phyloP scores from a whole-genome alignment of 2,888 invertebrate genomes.

The Morinoia aosen region DNA sequence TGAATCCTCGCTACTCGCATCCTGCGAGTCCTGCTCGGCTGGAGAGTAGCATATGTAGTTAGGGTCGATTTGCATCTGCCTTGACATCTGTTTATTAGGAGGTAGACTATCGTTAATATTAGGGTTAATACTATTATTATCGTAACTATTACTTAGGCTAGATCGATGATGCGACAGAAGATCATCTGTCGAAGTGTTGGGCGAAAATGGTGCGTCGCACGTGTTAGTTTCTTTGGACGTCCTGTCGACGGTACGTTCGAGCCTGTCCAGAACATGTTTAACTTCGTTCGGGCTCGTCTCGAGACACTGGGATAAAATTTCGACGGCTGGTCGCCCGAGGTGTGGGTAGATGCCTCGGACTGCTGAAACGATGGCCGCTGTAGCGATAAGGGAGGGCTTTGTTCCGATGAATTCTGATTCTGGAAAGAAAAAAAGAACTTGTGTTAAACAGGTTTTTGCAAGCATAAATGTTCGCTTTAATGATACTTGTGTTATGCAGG shows the following conservation, averaged over 20 bases:
- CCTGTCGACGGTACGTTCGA: constrained; percentile 14
- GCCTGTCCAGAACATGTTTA: constrained; percentile 4
- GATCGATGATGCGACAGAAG: neutral
- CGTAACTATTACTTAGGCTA: constrained; percentile 18
- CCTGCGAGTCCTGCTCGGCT: neutral
- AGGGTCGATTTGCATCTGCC: constrained; percentile 14
- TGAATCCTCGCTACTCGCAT: neutral
- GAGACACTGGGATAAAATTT: constrained; percentile 26
- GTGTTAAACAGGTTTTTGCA: neutral
- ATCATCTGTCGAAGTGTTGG: neutral
- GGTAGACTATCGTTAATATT: constrained; percentile 36
- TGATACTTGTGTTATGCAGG: neutral
- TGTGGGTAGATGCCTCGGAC: constrained; percentile 41
- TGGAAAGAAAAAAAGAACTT: neutral
- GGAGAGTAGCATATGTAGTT: constrained; percentile 38
- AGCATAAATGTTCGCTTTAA: no score
- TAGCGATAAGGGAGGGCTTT: constrained; percentile 45
- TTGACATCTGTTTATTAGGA: constrained; percentile 49
- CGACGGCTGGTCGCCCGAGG: constrained; percentile 9
- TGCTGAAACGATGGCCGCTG: constrained; percentile 53
- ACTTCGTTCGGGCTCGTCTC: neutral
- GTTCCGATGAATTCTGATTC: constrained; percentile 51
- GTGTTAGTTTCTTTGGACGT: neutral
- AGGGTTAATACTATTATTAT: neutral
- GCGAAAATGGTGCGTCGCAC: neutral